phyloP scores from a whole-genome alignment of 2,888 invertebrate species.

The Fragum fragum region DNA sequence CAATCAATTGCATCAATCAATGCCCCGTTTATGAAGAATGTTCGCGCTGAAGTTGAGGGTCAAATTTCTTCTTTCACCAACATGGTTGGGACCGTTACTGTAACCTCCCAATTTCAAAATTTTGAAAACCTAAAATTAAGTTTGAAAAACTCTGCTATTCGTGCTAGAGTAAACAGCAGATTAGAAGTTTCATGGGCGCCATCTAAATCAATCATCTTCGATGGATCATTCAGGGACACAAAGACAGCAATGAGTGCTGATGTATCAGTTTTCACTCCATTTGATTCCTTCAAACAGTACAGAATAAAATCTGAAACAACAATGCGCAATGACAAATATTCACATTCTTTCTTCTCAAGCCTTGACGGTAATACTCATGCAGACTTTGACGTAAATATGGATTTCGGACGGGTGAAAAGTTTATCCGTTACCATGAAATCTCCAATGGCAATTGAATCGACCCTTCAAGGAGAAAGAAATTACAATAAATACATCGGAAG shows the following conservation, averaged over 20 bases:
- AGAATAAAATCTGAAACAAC: slow-evolving; percentile 28
- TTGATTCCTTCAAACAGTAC: slow-evolving; percentile 30
- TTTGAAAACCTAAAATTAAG: slow-evolving; percentile 52
- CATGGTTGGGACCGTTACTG: slow-evolving; percentile 31
- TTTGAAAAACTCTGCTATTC: slow-evolving; percentile 33
- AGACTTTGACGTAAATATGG: slow-evolving; percentile 33
- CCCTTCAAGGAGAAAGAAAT: slow-evolving; percentile 18
- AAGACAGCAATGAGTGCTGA: slow-evolving; percentile 24
- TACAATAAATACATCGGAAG: slow-evolving; percentile 19
- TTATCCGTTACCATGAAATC: slow-evolving; percentile 21
- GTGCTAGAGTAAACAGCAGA: slow-evolving; percentile 33
- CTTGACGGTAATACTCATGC: slow-evolving; percentile 33
- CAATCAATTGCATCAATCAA: slow-evolving; percentile 35
- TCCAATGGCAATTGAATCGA: slow-evolving; percentile 19
- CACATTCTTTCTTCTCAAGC: slow-evolving; percentile 18
- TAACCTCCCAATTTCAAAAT: slow-evolving; percentile 52
- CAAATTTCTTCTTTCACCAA: slow-evolving; percentile 28
- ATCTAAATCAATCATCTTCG: slow-evolving; percentile 31
- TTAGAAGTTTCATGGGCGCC: slow-evolving; percentile 49
- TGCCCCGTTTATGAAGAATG: slow-evolving; percentile 24
- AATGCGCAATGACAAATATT: slow-evolving; percentile 15
- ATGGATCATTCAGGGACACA: slow-evolving; percentile 22
- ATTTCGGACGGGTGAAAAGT: slow-evolving; percentile 19
- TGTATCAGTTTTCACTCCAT: slow-evolving; percentile 43
- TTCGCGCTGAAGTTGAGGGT: slow-evolving; percentile 39